Evolutionary conservation across 2,797 vertebrate species (phyloP).

Genomic region (Chloroceryle inda): DNA sequence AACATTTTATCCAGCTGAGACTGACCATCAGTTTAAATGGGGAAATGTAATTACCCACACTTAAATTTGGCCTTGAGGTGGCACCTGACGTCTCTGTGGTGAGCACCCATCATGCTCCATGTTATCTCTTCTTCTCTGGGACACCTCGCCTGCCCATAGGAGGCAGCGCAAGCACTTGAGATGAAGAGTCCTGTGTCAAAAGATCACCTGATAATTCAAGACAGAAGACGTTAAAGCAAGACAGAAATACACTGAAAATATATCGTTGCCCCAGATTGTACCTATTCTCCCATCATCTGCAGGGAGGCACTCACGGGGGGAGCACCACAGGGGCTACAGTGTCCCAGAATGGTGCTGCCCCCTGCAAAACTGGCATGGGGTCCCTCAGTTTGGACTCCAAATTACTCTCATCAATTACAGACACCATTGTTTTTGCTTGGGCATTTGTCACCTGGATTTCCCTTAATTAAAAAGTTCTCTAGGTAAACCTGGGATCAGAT

Average conservation of each 20-base stretch:
- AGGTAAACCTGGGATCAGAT: not conserved
- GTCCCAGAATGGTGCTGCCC: not conserved
- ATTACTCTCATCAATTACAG: not conserved
- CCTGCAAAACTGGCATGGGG: fast-evolving
- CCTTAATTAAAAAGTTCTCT: not conserved
- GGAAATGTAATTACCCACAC: conserved; percentile 53
- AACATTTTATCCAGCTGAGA: conserved; percentile 61
- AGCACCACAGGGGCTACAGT: not conserved
- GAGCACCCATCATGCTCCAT: fast-evolving
- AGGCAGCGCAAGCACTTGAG: not conserved
- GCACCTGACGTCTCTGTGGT: not conserved
- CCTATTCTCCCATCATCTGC: not conserved
- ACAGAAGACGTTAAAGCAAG: not conserved
- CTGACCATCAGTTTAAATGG: conserved; percentile 30
- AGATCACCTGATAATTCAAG: not conserved
- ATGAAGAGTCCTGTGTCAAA: not conserved
- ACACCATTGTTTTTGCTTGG: not conserved
- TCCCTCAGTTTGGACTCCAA: not conserved
- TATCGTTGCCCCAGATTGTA: not conserved
- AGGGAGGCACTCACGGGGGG: not conserved
- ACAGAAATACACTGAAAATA: not conserved
- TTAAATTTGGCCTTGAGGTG: conserved; percentile 29
- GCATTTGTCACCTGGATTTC: not conserved
- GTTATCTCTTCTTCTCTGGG: not conserved
- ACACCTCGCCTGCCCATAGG: not conserved